Base-by-base conservation (phyloP, 2,888 invertebrate species). In the Sinohyriopsis cumingii region DNA sequence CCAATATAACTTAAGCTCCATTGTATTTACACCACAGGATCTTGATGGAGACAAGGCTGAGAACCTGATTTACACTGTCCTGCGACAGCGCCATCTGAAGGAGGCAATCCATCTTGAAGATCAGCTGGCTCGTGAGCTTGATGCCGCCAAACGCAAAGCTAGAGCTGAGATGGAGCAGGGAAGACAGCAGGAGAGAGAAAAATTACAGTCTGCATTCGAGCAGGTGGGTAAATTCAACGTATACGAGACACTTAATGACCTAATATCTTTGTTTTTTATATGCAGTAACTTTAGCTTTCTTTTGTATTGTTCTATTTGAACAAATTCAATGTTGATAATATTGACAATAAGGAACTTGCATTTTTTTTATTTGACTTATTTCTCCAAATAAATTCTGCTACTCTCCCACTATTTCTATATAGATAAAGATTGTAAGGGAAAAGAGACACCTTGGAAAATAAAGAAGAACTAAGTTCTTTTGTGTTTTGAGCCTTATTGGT, bases 81-180 rank as follows among this genome's bases (percentile, higher is more conserved):
- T 89, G 28, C 71, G 88, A 25, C 87, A 88, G 79, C 83, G 88
- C 22, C 89, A 89, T 79, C 84, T 87, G 64, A 87, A 86, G 78
- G 88, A 89, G 69, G 89, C 88, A 59, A 86, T 89, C 28, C 87
- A 88, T 67, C 79, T 88, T 63, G 88, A 88, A 67, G 88, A 88
- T 56, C 87, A 87, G 75, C 78, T 87, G 24, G 86, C 84, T 19
- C 73, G 80, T 22, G 84, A 85, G 63, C 74, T 83, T 59, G 82
- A 81, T 19, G 87, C 87, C 7, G 82, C 83, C 0, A 71, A 82
- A n/a, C 77, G 82, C n/a, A 81, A 82, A 33, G 84, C 84, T 3
- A 75, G 79, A 56, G 82, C 86, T 4, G 82, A 85, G 45, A 76
- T 85, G 9, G 81, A 82, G 64, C 78, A 84, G 25, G 75, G 70